Evolutionary conservation across 2,797 vertebrate genomes (phyloP).

Genomic region (Fistularia tabacaria): DNA sequence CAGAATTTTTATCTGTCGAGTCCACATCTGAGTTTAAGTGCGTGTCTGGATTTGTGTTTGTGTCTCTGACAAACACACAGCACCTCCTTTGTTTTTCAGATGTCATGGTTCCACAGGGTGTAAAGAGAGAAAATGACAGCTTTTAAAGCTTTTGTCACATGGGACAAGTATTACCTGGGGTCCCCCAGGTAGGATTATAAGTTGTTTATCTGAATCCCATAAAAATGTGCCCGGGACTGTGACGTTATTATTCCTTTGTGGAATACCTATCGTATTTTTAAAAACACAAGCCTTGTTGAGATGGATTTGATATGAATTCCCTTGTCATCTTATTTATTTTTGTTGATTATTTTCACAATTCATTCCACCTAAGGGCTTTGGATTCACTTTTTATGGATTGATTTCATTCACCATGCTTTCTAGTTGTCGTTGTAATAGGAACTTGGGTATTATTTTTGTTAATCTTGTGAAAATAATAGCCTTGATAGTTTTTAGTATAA

Average conservation of each 20-base stretch:
- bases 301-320: too few relatives aligned
- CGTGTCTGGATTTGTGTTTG: constrained; percentile 5
- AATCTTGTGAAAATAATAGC: too few relatives aligned
- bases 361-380: too few relatives aligned
- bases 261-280: constrained; percentile 1
- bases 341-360: too few relatives aligned
- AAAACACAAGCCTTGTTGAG: not conserved
- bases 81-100: constrained; percentile 17
- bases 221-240: constrained; percentile 1
- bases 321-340: too few relatives aligned
- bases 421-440: too few relatives aligned
- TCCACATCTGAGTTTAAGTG: constrained; percentile 3
- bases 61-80: constrained; percentile 27
- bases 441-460: too few relatives aligned
- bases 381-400: too few relatives aligned
- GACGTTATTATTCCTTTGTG: constrained; percentile 1
- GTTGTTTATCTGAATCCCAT: constrained; percentile 3
- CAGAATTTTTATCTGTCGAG: constrained; percentile 35
- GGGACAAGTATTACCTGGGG: constrained; percentile 15
- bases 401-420: too few relatives aligned
- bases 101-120: constrained; percentile 26
- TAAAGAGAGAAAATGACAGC: constrained; percentile 38
- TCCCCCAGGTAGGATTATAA: constrained; percentile 3
- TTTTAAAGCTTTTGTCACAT: constrained; percentile 12
- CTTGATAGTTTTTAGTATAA: too few relatives aligned